phyloP scores from a whole-genome alignment of 2,888 invertebrate genomes.

The Agrochola circellaris region DNA sequence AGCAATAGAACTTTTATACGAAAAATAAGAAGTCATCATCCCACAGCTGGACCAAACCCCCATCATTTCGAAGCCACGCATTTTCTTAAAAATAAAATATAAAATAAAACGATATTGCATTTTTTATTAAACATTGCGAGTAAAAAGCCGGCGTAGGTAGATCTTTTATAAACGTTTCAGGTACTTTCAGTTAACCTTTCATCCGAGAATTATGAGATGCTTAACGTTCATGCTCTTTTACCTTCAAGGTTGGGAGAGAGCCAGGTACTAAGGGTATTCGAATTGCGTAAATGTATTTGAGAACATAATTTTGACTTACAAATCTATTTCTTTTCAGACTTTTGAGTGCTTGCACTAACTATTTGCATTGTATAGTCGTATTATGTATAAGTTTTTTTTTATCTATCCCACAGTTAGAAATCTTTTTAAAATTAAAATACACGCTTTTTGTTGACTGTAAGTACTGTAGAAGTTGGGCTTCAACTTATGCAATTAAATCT shows the following conservation, averaged over 20 bases:
- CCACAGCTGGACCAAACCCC: background rate
- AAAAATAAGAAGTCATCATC: background rate
- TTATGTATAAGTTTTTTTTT: background rate
- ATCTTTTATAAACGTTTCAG: conserved; percentile 48
- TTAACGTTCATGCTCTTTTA: conserved; percentile 48
- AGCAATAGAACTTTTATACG: background rate
- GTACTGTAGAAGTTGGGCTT: background rate
- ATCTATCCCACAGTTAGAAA: background rate
- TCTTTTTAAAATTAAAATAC: background rate
- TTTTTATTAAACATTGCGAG: conserved; percentile 29
- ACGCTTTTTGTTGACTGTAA: background rate
- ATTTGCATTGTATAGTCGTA: background rate
- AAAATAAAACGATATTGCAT: conserved; percentile 33
- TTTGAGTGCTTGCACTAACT: background rate
- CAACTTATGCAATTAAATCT: no score
- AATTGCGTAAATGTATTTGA: conserved; percentile 21
- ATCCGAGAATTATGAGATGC: conserved; percentile 51
- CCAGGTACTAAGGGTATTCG: conserved; percentile 33
- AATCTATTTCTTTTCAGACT: background rate
- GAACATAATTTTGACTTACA: conserved; percentile 6
- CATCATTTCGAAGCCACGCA: background rate
- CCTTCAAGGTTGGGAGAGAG: conserved; percentile 36
- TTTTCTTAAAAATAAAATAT: conserved; percentile 1
- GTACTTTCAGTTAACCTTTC: conserved; percentile 50
- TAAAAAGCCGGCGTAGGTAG: conserved; percentile 1